A percentile compares a stretch with the other conserved stretches of the same genome.
Evolutionary conservation across 2,113 vertebrate genomes (phyloP).

Genomic region (Martes martes): DNA sequence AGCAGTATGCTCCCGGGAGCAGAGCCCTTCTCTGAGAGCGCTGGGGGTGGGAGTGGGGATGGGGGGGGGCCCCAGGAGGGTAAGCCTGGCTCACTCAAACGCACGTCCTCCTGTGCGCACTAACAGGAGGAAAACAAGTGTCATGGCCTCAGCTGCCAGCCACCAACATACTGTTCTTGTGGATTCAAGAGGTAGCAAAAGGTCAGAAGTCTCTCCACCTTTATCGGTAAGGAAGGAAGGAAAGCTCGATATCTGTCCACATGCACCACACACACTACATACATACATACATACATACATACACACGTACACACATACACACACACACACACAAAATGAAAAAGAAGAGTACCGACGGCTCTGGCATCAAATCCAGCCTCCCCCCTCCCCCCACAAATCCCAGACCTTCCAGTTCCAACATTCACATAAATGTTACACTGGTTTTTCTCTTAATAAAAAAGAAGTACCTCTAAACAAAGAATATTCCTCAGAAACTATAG

Average conservation of each 20-base stretch:
- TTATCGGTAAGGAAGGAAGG: conserved; percentile 65
- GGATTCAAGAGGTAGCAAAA: conserved; percentile 97
- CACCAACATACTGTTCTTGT: conserved; percentile 88
- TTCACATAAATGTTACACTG: conserved; percentile 90
- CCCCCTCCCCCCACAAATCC: conserved; percentile 81
- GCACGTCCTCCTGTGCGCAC: not conserved
- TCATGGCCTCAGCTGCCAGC: conserved; percentile 84
- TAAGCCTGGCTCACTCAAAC: not conserved
- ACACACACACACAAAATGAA: conserved; percentile 74
- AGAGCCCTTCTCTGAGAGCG: not conserved
- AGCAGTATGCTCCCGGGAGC: too few species aligned
- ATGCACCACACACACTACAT: conserved; percentile 77
- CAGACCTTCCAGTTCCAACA: conserved; percentile 93
- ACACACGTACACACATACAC: conserved; percentile 40
- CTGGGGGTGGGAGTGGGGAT: not conserved
- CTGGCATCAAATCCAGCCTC: conserved; percentile 84
- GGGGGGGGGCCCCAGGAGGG: not conserved
- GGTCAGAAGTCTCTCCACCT: conserved; percentile 74
- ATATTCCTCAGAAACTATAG: conserved; percentile 82
- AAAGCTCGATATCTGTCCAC: conserved; percentile 82
- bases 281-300: not conserved
- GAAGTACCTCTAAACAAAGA: conserved; percentile 91
- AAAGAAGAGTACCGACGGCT: conserved; percentile 86
- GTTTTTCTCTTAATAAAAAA: conserved; percentile 88
- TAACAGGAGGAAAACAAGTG: conserved; percentile 78